Percentiles rank a stretch among this genome's conserved stretches.
Evolutionary conservation across 2,113 vertebrate genomes (phyloP).

Genomic region (Triplophysa siluroides): DNA sequence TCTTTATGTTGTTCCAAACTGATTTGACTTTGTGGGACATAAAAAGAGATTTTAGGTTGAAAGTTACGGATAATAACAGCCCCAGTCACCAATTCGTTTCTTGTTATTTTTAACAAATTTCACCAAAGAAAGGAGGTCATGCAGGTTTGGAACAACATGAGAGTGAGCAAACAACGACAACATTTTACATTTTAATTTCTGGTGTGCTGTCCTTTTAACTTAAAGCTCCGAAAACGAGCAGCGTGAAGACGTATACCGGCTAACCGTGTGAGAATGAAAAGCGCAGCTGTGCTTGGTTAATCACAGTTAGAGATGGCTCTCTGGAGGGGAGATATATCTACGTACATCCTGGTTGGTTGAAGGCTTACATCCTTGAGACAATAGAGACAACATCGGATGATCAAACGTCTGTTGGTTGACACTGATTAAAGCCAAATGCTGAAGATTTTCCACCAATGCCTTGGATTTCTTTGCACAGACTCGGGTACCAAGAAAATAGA

Average conservation of each 20-base stretch:
- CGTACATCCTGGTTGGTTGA: neutral
- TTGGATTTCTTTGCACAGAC: neutral
- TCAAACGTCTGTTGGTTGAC: constrained; percentile 26
- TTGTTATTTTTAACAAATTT: too few relatives aligned
- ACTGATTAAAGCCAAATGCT: constrained; percentile 9
- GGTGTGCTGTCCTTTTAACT: neutral
- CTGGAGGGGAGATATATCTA: neutral
- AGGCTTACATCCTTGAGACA: neutral
- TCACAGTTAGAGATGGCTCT: constrained; percentile 27
- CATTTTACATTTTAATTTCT: too few relatives aligned
- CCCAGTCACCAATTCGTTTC: too few relatives aligned
- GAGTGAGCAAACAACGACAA: too few relatives aligned
- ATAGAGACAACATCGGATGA: neutral
- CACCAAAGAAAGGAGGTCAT: too few relatives aligned
- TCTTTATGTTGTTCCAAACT: too few relatives aligned
- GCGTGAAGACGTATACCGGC: neutral
- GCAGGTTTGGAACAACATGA: too few relatives aligned
- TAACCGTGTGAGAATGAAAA: constrained; percentile 15
- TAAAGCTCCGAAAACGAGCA: neutral
- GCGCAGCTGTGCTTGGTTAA: constrained; percentile 31
- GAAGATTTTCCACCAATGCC: neutral
- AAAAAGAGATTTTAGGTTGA: too few relatives aligned
- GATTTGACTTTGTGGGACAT: too few relatives aligned
- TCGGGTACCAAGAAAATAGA: constrained; percentile 72
- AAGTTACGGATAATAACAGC: too few relatives aligned